Percentiles rank a stretch among this genome's conserved stretches.
These are phyloP conservation scores for Oreochromis spilurus DNA, from an alignment of 2,113 vertebrate genomes.

Conservation along the genomic window DNA sequence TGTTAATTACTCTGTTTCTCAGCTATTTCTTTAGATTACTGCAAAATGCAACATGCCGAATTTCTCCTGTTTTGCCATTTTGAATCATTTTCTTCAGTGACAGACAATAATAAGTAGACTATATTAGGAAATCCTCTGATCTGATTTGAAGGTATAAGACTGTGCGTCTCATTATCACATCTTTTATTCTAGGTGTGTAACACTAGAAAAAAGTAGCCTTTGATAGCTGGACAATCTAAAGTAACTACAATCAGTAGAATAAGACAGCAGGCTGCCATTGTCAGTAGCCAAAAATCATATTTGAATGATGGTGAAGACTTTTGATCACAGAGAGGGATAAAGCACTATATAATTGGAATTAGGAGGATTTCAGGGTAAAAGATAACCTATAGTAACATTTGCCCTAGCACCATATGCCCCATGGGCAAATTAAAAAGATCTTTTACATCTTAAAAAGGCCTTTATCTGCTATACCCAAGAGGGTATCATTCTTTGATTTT, in stretches of 20 bases:
- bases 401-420: background rate
- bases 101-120: background rate
- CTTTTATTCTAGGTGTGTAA: background rate
- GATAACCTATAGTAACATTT: background rate
- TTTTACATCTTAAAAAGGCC: background rate
- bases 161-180: background rate
- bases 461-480: background rate
- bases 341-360: background rate
- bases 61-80: background rate
- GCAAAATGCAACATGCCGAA: background rate
- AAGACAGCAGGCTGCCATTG: background rate
- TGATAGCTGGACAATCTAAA: slow-evolving; percentile 16
- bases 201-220: background rate
- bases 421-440: background rate
- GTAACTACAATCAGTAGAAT: background rate
- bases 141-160: slow-evolving; percentile 24
- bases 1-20: background rate
- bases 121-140: background rate
- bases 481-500: background rate
- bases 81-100: background rate
- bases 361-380: background rate
- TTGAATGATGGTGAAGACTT: background rate
- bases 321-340: background rate
- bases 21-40: background rate
- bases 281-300: background rate